Conservation (phyloP, 2,797 vertebrate species). For the Podarcis lilfordi region DNA sequence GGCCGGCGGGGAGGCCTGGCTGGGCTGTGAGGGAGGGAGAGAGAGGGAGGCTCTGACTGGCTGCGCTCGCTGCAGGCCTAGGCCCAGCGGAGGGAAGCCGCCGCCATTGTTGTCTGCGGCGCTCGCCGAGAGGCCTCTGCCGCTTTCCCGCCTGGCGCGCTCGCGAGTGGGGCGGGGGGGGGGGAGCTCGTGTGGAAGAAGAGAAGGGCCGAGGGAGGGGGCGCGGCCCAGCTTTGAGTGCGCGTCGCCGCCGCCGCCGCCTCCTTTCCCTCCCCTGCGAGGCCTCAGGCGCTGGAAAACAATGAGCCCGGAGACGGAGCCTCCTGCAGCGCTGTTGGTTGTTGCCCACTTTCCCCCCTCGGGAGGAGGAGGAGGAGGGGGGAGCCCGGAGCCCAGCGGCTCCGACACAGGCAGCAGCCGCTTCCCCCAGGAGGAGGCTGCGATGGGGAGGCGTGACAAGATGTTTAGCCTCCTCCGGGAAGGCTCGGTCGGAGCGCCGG, state of each 20-base stretch:
- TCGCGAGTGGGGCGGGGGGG: neutral
- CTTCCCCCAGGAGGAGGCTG: neutral
- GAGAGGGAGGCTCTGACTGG: neutral
- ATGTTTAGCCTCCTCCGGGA: no score
- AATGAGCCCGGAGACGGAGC: neutral
- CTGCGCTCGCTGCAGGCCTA: neutral
- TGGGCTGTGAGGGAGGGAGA: neutral
- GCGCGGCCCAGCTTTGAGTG: neutral
- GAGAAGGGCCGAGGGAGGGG: neutral
- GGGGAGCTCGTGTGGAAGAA: neutral
- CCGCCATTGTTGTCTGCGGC: conserved; percentile 30
- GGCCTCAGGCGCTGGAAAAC: neutral
- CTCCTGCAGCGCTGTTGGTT: neutral
- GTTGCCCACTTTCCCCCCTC: neutral
- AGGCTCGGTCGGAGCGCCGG: no score
- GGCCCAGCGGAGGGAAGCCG: conserved; percentile 7
- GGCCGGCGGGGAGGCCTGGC: neutral
- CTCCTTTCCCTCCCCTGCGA: neutral
- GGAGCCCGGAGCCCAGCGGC: neutral
- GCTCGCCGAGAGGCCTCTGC: neutral
- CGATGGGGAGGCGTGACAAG: neutral
- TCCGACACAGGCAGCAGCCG: neutral
- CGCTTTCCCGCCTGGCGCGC: conserved; percentile 12
- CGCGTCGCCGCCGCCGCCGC: neutral
- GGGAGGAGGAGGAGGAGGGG: no score